Evolutionary conservation across 1,140 invertebrate species (phyloP), one percentile per base, ranked within the genome.

Genomic region (Chelonus insularis): DNA sequence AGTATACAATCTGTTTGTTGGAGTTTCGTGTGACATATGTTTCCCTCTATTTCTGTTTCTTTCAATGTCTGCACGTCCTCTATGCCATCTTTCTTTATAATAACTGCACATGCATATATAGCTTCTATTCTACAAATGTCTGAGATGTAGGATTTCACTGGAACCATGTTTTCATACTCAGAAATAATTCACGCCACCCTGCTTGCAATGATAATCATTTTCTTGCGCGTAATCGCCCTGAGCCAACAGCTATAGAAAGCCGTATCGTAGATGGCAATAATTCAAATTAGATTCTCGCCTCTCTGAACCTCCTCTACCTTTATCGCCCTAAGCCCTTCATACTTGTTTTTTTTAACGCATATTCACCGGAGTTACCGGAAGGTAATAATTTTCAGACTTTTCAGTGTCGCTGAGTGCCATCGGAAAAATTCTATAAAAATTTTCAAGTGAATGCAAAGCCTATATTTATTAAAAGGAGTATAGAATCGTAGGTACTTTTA

Each of bases 271-370:
- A 16, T 9, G 45, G 48, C 39, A 54, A 60, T 45, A 60, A 60
- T 60, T 60, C 48, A 60, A 54, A 60, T 60, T 54, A 54, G 25
- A 39, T 39, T 55, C 18, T 55, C 20, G 52, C 18, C n/a, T 55
- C 21, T 55, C 34, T 39, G 25, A 20, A 34, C 21, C 25, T 36
- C 29, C 9, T 12, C 36, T 12, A 4, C 20, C 18, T 29, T 37
- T 41, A 18, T 41, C 20, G 23, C 5, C 12, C 8, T 56, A n/a
- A 12, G 32, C 32, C n/a, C 41, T 45, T 54, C 4, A 29, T 18
- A 16, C 41, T 43, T 43, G 16, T 43, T 43, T 43, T 43, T 43
- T 43, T 43, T 43, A 16, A 7, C 41, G 12, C 12, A 16, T 16
- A 43, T 12, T 43, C 37, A 12, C 41, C 1, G 11, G 11, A 39